Evolutionary conservation across 2,888 invertebrate genomes (phyloP).

Genomic region (Parelbella ahira): DNA sequence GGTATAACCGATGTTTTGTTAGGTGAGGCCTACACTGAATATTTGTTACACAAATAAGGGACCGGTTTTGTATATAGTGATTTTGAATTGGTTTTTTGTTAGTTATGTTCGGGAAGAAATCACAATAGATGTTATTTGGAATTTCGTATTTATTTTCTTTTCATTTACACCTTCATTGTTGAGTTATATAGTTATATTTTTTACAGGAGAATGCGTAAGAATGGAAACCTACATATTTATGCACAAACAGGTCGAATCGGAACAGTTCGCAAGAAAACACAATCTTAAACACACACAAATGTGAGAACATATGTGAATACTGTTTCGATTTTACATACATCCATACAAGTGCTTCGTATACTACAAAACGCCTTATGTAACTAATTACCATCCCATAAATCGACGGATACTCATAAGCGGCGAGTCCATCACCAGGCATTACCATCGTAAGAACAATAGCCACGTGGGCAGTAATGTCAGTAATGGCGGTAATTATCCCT

Average conservation of each 20-base stretch:
- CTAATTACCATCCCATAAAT: conserved; percentile 23
- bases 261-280: too few relatives aligned
- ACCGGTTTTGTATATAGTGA: conserved; percentile 3
- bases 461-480: conserved; percentile 34
- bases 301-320: too few relatives aligned
- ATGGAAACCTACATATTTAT: too few relatives aligned
- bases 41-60: conserved; percentile 20
- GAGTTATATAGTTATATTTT: too few relatives aligned
- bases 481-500: conserved; percentile 37
- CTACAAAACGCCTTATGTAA: conserved; percentile 6
- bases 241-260: too few relatives aligned
- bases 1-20: conserved; percentile 13
- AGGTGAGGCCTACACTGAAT: conserved; percentile 11
- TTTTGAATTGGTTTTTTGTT: conserved; percentile 8
- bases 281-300: too few relatives aligned
- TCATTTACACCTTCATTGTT: too few relatives aligned
- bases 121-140: too few relatives aligned
- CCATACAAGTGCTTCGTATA: background rate
- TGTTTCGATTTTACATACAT: too few relatives aligned
- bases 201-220: too few relatives aligned
- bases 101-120: background rate
- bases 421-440: conserved; percentile 36
- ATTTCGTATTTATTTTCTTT: too few relatives aligned
- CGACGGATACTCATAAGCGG: conserved; percentile 27
- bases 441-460: conserved; percentile 36